phyloP scores from a whole-genome alignment of 2,888 invertebrate genomes.

The Nesidiocoris tenuis region DNA sequence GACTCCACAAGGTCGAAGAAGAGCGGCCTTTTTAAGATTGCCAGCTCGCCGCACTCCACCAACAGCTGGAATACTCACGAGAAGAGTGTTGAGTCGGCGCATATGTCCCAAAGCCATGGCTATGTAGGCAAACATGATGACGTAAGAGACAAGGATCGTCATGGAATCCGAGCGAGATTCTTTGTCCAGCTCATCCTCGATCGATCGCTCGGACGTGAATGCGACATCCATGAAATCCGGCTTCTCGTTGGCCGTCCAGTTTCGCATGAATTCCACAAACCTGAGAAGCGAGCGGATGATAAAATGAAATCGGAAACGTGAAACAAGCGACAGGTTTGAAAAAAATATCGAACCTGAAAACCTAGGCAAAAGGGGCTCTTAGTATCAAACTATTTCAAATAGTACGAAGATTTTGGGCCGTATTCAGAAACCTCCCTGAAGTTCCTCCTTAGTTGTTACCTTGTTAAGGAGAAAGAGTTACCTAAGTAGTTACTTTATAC shows the following conservation, averaged over 20 bases:
- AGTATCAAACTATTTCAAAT: no score
- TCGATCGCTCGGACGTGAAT: conserved; percentile 85
- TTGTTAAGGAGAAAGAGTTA: no score
- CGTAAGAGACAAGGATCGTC: conserved; percentile 90
- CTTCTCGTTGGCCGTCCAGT: conserved; percentile 64
- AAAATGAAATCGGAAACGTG: no score
- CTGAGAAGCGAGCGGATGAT: conserved; percentile 50
- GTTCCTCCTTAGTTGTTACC: no score
- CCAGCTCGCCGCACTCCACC: background rate
- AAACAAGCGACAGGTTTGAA: no score
- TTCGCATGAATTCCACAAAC: conserved; percentile 76
- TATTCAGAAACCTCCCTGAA: no score
- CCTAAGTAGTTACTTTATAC: no score
- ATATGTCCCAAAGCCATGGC: conserved; percentile 89
- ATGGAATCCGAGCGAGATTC: conserved; percentile 85
- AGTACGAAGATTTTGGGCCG: no score
- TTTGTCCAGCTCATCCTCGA: conserved; percentile 90
- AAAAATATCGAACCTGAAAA: no score
- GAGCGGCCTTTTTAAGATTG: background rate
- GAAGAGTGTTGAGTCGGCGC: conserved; percentile 68
- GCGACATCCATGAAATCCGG: conserved; percentile 78
- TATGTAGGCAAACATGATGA: conserved; percentile 98
- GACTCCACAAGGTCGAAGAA: conserved; percentile 5
- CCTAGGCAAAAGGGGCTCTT: no score
- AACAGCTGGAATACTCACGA: conserved; percentile 53